Conservation (phyloP, 2,113 vertebrate species). For the Pomatorhinus ruficollis region DNA sequence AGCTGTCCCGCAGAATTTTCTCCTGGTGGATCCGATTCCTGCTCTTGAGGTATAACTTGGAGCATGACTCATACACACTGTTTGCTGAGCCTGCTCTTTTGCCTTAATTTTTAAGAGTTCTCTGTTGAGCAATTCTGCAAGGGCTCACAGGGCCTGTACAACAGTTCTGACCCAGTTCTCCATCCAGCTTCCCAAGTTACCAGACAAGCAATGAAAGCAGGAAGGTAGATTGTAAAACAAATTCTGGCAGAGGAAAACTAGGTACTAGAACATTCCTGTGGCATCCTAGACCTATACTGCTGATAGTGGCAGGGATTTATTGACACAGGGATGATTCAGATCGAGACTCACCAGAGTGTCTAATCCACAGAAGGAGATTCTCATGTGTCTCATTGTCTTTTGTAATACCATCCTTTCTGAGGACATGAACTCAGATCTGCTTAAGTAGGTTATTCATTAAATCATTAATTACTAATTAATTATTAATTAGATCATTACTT, state of each 20-base stretch:
- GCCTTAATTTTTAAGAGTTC: neutral
- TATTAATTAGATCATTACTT: neutral
- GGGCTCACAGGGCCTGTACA: neutral
- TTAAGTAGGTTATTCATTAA: neutral
- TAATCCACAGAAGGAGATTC: neutral
- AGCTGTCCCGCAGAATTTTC: neutral
- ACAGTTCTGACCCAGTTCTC: neutral
- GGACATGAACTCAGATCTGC: neutral
- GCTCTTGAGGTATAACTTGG: neutral
- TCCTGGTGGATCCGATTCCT: neutral
- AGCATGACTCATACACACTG: neutral
- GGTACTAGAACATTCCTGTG: neutral
- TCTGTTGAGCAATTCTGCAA: neutral
- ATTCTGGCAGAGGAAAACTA: neutral
- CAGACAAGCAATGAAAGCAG: neutral
- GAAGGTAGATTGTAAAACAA: neutral
- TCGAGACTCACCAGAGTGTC: neutral
- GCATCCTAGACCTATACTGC: fast-evolving
- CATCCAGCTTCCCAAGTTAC: neutral
- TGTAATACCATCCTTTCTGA: neutral
- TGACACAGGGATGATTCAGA: neutral
- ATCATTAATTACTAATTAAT: neutral
- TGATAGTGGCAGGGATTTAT: neutral
- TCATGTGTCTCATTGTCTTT: neutral
- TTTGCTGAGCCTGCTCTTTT: neutral